Conservation (phyloP, 2,888 invertebrate genomes). For the Cotesia congregata region DNA sequence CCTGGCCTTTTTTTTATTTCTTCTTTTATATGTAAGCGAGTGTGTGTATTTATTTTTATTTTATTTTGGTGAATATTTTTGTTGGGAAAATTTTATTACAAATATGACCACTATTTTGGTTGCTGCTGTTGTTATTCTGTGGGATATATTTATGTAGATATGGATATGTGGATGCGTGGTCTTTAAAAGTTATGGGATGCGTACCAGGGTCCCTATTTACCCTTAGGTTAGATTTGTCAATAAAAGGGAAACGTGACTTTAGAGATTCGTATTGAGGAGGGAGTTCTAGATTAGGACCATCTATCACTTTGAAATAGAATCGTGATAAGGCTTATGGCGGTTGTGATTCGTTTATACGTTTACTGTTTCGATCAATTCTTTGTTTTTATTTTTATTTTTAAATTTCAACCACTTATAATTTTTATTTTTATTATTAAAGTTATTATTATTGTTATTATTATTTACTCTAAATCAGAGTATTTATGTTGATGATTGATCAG, state of each 20-base stretch:
- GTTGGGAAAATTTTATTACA: background rate
- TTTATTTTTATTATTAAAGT: background rate
- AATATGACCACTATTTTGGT: conserved; percentile 10
- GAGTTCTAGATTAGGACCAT: conserved; percentile 60
- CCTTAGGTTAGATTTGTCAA: conserved; percentile 34
- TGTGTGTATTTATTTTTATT: too few relatives aligned
- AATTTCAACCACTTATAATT: conserved; percentile 19
- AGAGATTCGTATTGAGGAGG: conserved; percentile 34
- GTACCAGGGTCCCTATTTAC: conserved; percentile 2
- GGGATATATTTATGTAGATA: conserved; percentile 22
- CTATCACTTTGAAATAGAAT: conserved; percentile 62
- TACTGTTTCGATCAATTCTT: conserved; percentile 52
- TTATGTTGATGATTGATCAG: conserved; percentile 1
- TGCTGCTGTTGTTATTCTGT: background rate
- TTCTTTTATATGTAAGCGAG: background rate
- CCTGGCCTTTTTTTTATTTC: conserved; percentile 28
- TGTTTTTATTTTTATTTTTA: background rate
- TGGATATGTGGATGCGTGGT: conserved; percentile 25
- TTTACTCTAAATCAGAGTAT: background rate
- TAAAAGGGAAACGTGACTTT: conserved; percentile 38
- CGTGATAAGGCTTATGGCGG: conserved; percentile 54
- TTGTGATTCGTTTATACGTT: conserved; percentile 53
- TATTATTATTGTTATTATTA: conserved; percentile 8
- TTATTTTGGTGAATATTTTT: background rate
- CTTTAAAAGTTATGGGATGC: conserved; percentile 29